Percentiles rank a stretch among this genome's conserved stretches.
phyloP scores from a whole-genome alignment of 2,888 invertebrate genomes.

The Macrosoma leucophasiata region DNA sequence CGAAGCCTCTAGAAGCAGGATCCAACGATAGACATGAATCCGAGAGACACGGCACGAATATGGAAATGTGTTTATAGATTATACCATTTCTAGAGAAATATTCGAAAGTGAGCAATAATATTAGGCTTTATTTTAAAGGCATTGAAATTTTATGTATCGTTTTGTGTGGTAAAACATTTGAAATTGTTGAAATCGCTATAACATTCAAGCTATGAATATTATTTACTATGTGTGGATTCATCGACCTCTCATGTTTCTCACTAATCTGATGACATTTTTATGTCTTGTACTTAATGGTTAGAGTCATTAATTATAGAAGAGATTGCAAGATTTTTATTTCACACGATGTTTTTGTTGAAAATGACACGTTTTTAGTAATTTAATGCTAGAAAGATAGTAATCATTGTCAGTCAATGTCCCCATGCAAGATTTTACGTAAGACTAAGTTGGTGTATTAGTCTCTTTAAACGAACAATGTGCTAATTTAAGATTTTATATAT shows the following conservation, averaged over 20 bases:
- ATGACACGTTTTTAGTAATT: too few species aligned
- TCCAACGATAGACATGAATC: conserved; percentile 51
- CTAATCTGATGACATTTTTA: conserved; percentile 17
- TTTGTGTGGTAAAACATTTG: too few species aligned
- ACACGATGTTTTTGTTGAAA: conserved; percentile 9
- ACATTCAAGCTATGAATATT: too few species aligned
- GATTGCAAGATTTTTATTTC: conserved; percentile 14
- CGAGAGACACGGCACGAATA: conserved; percentile 65
- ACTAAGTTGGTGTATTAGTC: too few species aligned
- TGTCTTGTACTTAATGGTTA: conserved; percentile 21
- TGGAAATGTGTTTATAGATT: conserved; percentile 44
- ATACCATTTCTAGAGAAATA: conserved; percentile 25
- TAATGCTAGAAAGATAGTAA: too few species aligned
- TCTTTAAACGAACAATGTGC: too few species aligned
- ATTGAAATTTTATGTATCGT: conserved; percentile 16
- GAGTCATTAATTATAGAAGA: conserved; percentile 20
- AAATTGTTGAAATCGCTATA: too few species aligned
- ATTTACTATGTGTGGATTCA: too few species aligned
- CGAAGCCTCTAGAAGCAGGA: conserved; percentile 63
- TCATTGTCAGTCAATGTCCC: too few species aligned
- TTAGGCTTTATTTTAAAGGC: conserved; percentile 13
- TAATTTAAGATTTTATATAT: too few species aligned
- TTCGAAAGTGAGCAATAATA: conserved; percentile 18
- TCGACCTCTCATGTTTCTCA: too few species aligned
- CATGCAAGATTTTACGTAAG: too few species aligned